Base-by-base conservation (phyloP, 2,113 vertebrate species). In the Cardinalis cardinalis region DNA sequence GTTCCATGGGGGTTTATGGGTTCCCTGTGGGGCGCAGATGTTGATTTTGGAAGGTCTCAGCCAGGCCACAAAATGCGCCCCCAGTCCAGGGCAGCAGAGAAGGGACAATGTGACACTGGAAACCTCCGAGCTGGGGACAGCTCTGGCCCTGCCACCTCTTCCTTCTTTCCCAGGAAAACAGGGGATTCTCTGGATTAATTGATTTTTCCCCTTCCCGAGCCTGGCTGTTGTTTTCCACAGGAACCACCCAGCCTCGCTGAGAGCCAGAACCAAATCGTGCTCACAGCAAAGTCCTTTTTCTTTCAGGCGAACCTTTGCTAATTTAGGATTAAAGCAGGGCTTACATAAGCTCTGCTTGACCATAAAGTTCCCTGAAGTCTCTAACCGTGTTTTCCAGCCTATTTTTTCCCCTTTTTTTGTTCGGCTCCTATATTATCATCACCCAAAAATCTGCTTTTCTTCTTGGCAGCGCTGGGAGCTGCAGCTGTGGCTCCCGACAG, bases 401-500 rank as follows among this genome's bases (percentile, higher is more conserved):
- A 18, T 40, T 65, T 34, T 59, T 51, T 15, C 8, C 29, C 12
- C 15, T 5, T 26, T 82, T 88, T 68, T 75, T 63, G 31, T 65
- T 76, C 63, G 2, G 38, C 51, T 73, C n/a, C 90, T 52, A 18
- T 60, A 63, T 18, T 26, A 86, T 93, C 92, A 89, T 81, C 79
- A 52, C 32, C 80, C 88, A 90, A 95, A 94, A 95, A 94, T 91
- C 86, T 26, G 86, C 65, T 15, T 49, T 55, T 19, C 64, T 71
- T 48, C 69, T 53, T 66, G 66, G 44, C 76, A 41, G 88, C 21
- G 61, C 88, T 41, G 90, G 90, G 88, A 93, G 93, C 58, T 0
- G 90, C 95, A 96, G 93, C 93, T 96, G 94, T 43, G 94, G 65
- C 8, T 72, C 53, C 84, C 65, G 28, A 94, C 93, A 95, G 93